These are phyloP conservation scores for Eupleurogrammus muticus DNA, from an alignment of 2,797 vertebrate species.

Conservation along the genomic window DNA sequence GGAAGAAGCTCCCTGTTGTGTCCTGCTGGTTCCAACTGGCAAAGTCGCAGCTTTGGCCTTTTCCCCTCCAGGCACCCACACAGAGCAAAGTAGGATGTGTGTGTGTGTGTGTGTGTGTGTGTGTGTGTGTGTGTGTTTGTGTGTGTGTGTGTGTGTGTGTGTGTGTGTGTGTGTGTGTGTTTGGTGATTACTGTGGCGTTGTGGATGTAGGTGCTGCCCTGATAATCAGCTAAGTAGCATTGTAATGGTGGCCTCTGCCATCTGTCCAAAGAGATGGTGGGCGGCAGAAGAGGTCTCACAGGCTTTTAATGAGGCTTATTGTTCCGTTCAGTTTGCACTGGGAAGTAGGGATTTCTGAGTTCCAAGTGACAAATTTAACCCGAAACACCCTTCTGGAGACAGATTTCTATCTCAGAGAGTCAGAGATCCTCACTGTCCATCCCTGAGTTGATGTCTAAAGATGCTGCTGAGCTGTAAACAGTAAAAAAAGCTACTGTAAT, in stretches of 20 bases:
- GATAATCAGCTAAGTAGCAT: slow-evolving; percentile 81
- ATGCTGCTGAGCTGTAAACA: too few relatives aligned
- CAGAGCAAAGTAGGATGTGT: slow-evolving; percentile 23
- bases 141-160: slow-evolving; percentile 26
- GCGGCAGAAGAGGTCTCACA: slow-evolving; percentile 72
- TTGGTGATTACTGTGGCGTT: slow-evolving; percentile 44
- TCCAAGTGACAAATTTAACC: too few relatives aligned
- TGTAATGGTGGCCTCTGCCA: slow-evolving; percentile 73
- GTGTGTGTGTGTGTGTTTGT: slow-evolving; percentile 28
- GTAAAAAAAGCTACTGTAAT: too few relatives aligned
- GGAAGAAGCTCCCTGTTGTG: slow-evolving; percentile 50
- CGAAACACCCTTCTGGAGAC: too few relatives aligned
- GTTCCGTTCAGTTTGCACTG: too few relatives aligned
- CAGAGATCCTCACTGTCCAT: too few relatives aligned
- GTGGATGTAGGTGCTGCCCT: slow-evolving; percentile 59
- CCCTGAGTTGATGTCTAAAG: too few relatives aligned
- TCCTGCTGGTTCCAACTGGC: slow-evolving; percentile 51
- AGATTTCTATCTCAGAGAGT: too few relatives aligned
- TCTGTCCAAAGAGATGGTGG: slow-evolving; percentile 77
- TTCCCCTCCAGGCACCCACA: slow-evolving; percentile 63
- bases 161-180: slow-evolving; percentile 37
- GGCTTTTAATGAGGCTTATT: slow-evolving; percentile 82
- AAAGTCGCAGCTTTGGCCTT: slow-evolving; percentile 74
- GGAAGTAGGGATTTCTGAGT: too few relatives aligned
- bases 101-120: slow-evolving; percentile 35